Percentiles rank a stretch among this genome's conserved stretches.
Evolutionary conservation across 2,113 vertebrate species (phyloP).

Genomic region (Sapayoa aenigma): DNA sequence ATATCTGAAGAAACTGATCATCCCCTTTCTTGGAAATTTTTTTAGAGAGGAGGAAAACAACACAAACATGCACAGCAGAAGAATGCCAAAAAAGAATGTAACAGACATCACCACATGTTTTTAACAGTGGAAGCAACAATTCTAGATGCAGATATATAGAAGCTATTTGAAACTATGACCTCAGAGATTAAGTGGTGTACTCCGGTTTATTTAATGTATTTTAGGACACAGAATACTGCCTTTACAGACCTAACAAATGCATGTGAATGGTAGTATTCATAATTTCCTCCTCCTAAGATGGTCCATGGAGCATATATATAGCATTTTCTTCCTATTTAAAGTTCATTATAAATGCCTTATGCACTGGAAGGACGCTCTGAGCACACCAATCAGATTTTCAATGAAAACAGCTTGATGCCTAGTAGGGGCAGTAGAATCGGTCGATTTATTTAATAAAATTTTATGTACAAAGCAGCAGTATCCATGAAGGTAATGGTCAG

Average conservation of each 20-base stretch:
- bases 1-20: neutral
- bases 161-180: neutral
- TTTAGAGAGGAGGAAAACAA: neutral
- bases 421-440: slow-evolving; percentile 55
- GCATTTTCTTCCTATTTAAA: slow-evolving; percentile 51
- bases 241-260: slow-evolving; percentile 43
- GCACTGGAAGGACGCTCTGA: slow-evolving; percentile 10
- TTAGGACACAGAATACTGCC: slow-evolving; percentile 12
- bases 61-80: neutral
- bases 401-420: slow-evolving; percentile 67
- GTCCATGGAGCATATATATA: neutral
- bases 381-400: slow-evolving; percentile 65
- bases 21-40: neutral
- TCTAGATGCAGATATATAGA: neutral
- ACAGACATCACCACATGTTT: neutral
- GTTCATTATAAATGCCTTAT: slow-evolving; percentile 60
- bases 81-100: neutral
- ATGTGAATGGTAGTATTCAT: neutral
- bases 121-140: neutral
- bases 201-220: slow-evolving; percentile 8
- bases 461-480: slow-evolving; percentile 78
- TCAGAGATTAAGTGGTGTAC: neutral
- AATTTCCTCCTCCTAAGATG: neutral
- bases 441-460: slow-evolving; percentile 82
- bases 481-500: slow-evolving; percentile 76